Conservation (phyloP, 2,113 vertebrate genomes). For the Eupsittula cactorum region DNA sequence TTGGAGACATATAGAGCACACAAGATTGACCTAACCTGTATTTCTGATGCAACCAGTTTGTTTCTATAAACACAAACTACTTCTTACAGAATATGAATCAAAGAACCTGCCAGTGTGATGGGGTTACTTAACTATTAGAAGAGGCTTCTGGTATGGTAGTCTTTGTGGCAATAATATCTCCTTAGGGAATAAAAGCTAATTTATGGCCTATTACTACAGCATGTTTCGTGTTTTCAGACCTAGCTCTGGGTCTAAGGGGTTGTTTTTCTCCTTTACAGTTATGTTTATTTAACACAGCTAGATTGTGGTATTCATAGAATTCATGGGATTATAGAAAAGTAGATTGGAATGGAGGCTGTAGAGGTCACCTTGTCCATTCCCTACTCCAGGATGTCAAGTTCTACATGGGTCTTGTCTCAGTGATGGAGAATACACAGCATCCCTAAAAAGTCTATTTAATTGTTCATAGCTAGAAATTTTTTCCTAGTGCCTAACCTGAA, state of each 20-base stretch:
- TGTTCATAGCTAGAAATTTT: background rate
- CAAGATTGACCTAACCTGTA: background rate
- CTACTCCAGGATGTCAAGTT: background rate
- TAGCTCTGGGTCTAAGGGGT: background rate
- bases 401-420: background rate
- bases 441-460: background rate
- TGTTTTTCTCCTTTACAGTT: background rate
- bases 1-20: background rate
- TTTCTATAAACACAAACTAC: constrained; percentile 1
- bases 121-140: constrained; percentile 5
- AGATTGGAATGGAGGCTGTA: background rate
- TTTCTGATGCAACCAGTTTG: background rate
- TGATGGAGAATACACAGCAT: background rate
- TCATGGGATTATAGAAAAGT: background rate
- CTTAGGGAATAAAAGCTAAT: constrained; percentile 21
- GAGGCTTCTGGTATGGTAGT: background rate
- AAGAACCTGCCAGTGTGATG: background rate
- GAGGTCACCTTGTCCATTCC: background rate
- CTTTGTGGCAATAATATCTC: constrained; percentile 30
- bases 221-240: constrained; percentile 5
- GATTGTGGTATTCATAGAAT: background rate
- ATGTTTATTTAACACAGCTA: background rate
- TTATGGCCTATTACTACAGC: constrained; percentile 10
- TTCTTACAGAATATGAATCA: constrained; percentile 25
- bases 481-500: background rate